Base-by-base conservation (phyloP, 30 jellyfish, hydroid and myxozoan species). In the Catostylus mosaicus region DNA sequence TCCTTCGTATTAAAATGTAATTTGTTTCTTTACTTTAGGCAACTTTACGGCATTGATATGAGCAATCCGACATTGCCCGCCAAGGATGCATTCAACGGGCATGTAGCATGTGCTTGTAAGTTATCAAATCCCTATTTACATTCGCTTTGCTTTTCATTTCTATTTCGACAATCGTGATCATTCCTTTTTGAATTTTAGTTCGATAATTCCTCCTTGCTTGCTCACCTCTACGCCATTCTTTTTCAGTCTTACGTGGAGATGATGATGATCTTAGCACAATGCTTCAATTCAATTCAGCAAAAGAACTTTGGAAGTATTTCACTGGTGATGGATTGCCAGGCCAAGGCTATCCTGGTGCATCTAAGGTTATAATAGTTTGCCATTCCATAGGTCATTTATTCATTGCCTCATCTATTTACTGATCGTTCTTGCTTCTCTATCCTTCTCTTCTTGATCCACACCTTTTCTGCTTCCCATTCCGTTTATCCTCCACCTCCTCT, bases 241-340 rank as follows among this genome's bases (percentile, higher is more conserved):
- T 23, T 47, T 16, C 52, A 91, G 98, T 84, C 24, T 52, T 91
- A 50, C 70, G 71, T 60, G 83, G 70, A 50, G 40, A 77, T 7
- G 78, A 68, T 12, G 98, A 91, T 64, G 57, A 85, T 14, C 57
- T 61, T 36, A 37, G 90, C n/a, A 62, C 96, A 19, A 84, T 91
- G 98, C 84, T 85, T 1, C 98, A 91, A 48, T 91, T 75, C 79
- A 63, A 70, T 66, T 30, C 67, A 0, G 96, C 89, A 6, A 77
- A 86, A 73, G 87, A 75, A 24, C 50, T 91, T 38, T 91, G 98
- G 98, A 57, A 56, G 52, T 43, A 50, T 34, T 91, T 91, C 80
- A 71, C 94, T 0, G 89, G 82, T 3, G 67, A 60, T 18, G 87
- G 83, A n/a, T 69, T 91, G 3, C 98, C 96, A n/a, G 98, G 98